Conservation (phyloP, 2,888 invertebrate genomes). For the Norana najaformis region DNA sequence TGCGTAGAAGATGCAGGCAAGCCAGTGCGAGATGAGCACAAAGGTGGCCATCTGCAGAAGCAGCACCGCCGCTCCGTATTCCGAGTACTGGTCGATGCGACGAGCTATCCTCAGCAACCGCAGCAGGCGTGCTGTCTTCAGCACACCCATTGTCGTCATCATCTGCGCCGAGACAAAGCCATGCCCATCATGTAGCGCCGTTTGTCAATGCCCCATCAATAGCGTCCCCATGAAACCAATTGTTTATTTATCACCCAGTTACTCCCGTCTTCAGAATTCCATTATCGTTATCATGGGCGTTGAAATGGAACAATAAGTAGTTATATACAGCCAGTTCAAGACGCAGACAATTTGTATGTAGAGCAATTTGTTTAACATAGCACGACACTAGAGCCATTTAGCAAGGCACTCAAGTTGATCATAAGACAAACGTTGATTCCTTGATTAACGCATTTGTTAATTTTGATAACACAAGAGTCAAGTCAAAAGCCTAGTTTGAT, state of each 20-base stretch:
- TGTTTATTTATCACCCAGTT: neutral
- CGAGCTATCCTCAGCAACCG: constrained; percentile 60
- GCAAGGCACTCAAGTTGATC: no score
- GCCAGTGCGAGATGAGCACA: constrained; percentile 62
- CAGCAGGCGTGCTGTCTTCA: constrained; percentile 60
- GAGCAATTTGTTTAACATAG: no score
- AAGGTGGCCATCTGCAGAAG: constrained; percentile 61
- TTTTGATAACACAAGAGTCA: no score
- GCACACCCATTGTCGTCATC: constrained; percentile 61
- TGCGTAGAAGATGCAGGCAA: constrained; percentile 63
- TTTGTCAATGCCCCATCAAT: neutral
- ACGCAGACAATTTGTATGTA: no score
- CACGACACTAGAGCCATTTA: no score
- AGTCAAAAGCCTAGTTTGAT: no score
- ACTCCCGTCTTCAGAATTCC: neutral
- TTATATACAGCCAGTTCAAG: no score
- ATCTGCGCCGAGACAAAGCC: constrained; percentile 48
- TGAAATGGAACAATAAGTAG: no score
- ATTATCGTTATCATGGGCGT: no score
- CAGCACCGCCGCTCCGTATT: constrained; percentile 62
- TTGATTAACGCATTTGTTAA: no score
- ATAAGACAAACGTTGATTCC: no score
- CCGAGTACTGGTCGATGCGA: constrained; percentile 62
- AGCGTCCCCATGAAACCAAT: neutral
- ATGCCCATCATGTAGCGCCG: neutral